Percentiles rank a stretch among this genome's conserved stretches.
phyloP scores from a whole-genome alignment of 2,888 invertebrate species.

The Agrotis exclamationis region DNA sequence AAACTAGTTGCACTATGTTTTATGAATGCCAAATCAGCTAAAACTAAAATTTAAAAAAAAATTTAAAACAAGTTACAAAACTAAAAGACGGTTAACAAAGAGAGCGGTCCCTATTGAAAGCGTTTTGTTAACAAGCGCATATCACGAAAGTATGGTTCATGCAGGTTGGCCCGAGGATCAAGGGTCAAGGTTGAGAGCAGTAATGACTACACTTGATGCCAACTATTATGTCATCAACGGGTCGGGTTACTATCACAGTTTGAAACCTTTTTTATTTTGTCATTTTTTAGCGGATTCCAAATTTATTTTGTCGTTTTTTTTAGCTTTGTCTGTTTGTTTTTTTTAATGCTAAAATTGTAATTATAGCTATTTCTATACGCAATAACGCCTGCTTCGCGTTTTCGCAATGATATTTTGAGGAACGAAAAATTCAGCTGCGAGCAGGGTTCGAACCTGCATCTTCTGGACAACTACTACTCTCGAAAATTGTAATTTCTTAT shows the following conservation, averaged over 20 bases:
- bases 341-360: background rate
- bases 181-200: slow-evolving; percentile 79
- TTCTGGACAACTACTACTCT: too few relatives aligned
- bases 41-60: slow-evolving; percentile 15
- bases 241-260: slow-evolving; percentile 46
- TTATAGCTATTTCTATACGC: too few relatives aligned
- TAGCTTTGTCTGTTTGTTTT: background rate
- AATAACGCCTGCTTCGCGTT: too few relatives aligned
- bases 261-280: slow-evolving; percentile 23
- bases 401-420: too few relatives aligned
- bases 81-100: slow-evolving; percentile 46
- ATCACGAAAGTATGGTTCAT: slow-evolving; percentile 69
- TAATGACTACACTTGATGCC: slow-evolving; percentile 73
- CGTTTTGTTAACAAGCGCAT: slow-evolving; percentile 70
- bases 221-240: slow-evolving; percentile 73
- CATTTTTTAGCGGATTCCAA: background rate
- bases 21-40: slow-evolving; percentile 22
- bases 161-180: slow-evolving; percentile 77
- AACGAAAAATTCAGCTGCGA: too few relatives aligned
- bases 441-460: too few relatives aligned
- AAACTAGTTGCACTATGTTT: slow-evolving; percentile 28
- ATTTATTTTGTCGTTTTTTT: background rate
- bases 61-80: slow-evolving; percentile 36
- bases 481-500: background rate
- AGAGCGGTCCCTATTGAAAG: slow-evolving; percentile 57